phyloP scores from a whole-genome alignment of 2,797 vertebrate species.

The Halcyon chelicuti region DNA sequence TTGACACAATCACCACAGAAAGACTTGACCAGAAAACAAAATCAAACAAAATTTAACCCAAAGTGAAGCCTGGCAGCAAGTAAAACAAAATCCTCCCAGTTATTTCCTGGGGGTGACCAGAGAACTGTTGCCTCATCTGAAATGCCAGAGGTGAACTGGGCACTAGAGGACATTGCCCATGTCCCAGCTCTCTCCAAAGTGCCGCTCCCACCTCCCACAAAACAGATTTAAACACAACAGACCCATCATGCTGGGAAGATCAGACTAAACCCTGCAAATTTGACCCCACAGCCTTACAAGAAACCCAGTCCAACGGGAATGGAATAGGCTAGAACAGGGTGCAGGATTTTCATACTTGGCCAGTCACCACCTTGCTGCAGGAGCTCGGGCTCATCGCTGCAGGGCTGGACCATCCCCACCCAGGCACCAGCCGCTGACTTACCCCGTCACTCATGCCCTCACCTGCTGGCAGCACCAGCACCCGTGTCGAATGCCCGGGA shows the following conservation, averaged over 20 bases:
- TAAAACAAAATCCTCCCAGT: neutral
- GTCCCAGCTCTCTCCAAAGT: neutral
- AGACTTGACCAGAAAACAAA: neutral
- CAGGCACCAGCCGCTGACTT: accelerated
- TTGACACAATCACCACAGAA: neutral
- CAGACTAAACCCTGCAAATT: neutral
- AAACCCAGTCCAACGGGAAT: accelerated
- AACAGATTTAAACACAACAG: accelerated
- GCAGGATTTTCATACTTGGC: neutral
- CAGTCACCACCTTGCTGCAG: accelerated
- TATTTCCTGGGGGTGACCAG: neutral
- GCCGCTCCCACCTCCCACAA: neutral
- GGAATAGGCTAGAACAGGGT: neutral
- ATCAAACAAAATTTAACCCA: neutral
- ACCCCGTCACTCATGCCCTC: neutral
- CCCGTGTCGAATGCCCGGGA: accelerated
- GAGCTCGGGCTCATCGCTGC: neutral
- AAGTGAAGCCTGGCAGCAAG: neutral
- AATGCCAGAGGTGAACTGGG: neutral
- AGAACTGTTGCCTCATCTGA: neutral
- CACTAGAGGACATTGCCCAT: accelerated
- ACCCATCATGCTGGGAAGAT: accelerated
- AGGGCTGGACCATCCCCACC: neutral
- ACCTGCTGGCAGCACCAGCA: too few species aligned
- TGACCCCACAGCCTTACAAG: accelerated